These are phyloP conservation scores for Gandaritis pyraliata DNA, from an alignment of 2,888 invertebrate species.

Conservation along the genomic window DNA sequence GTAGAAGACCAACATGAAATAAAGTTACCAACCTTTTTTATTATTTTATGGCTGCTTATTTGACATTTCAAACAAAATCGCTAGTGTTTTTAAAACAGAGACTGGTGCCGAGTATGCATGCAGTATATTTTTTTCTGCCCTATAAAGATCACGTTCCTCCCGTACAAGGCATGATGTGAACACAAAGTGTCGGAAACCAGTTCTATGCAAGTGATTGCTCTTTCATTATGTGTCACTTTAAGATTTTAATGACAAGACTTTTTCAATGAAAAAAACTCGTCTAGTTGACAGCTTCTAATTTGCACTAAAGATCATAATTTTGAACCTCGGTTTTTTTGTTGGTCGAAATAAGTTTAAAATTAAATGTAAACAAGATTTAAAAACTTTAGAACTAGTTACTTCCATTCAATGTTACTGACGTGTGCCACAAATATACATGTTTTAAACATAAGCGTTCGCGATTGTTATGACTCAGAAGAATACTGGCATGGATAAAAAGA, in stretches of 20 bases:
- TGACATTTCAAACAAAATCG: not conserved
- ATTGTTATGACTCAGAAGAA: conserved; percentile 11
- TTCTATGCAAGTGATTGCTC: conserved; percentile 32
- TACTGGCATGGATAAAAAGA: conserved; percentile 6
- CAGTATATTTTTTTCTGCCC: conserved; percentile 22
- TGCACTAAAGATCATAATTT: not conserved
- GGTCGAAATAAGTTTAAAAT: not conserved
- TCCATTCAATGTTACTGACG: not conserved
- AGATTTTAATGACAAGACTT: conserved; percentile 25
- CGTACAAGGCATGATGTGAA: conserved; percentile 29
- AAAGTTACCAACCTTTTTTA: too few species aligned
- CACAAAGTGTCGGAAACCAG: conserved; percentile 31
- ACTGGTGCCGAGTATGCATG: not conserved
- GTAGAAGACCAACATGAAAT: too few species aligned
- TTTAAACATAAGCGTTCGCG: not conserved
- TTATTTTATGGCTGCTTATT: not conserved
- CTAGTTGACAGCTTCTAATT: conserved; percentile 6
- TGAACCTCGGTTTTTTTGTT: not conserved
- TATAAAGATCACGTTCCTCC: conserved; percentile 27
- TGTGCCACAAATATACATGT: not conserved
- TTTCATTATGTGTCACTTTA: conserved; percentile 35
- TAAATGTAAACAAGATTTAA: too few species aligned
- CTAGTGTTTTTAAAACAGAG: not conserved
- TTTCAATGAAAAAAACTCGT: conserved; percentile 18
- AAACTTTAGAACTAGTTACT: not conserved